Base-by-base conservation (phyloP, 2,113 vertebrate species). In the Cyanistes caeruleus region DNA sequence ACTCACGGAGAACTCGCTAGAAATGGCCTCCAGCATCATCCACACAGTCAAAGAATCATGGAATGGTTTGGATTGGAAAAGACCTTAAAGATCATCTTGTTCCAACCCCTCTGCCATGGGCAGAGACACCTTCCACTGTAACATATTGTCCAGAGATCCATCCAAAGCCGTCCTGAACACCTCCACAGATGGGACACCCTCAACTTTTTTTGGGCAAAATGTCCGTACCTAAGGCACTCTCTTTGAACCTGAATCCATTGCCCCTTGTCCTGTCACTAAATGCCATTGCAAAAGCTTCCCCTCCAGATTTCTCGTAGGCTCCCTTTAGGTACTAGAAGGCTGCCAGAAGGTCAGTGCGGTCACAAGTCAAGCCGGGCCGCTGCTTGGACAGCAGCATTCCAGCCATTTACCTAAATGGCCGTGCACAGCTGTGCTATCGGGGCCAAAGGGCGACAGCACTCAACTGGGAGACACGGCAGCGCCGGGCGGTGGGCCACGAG, bases 351-450 rank as follows among this genome's bases (percentile, higher is more conserved):
- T 4, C 15, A 55, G 30, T 30, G 25, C 7, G 21, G 63, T 22
- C 60, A 62, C 7, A 10, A 3, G 24, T 2, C 64, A 49, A 35
- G 30, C 4, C 43, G 1, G 0, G 16, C 8, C 62, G 6, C 18
- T 1, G 64, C 52, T 2, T 0, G 27, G 33, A 30, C 22, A 8
- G 30, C 65, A 79, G 9, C 33, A 9, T 3, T 12, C 31, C 11
- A 35, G 28, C 21, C 49, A 1, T 21, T 5, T 1, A 23, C 84
- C 64, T 2, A 27, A 9, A 31, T 0, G 3, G n/a, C 16, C 15
- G 5, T 0, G 53, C 28, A 0, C 2, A 25, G 20, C 53, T 30
- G 24, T 0, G 58, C 70, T 11, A 7, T 3, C 0, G 21, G 24
- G 84, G 56, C 7, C 64, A 49, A 77, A 44, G 76, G 41, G 41